These are phyloP conservation scores for Machaerirhynchus nigripectus DNA, from an alignment of 2,113 vertebrate genomes.

Conservation along the genomic window DNA sequence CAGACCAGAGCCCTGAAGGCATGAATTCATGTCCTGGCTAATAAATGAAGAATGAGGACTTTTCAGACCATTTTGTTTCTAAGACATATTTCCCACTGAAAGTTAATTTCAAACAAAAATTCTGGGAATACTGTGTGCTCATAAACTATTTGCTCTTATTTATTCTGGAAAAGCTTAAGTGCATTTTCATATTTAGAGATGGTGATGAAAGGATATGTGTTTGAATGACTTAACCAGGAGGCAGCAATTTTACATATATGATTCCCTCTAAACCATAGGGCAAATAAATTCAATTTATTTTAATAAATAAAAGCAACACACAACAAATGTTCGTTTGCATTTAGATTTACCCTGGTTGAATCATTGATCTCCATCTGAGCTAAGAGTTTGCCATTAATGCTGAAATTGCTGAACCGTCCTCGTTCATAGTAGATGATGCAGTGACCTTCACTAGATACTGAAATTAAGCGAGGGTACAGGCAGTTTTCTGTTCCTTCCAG, in stretches of 20 bases:
- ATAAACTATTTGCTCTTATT: background rate
- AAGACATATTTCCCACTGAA: background rate
- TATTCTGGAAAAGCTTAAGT: background rate
- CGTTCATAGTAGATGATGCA: conserved; percentile 97
- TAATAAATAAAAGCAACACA: background rate
- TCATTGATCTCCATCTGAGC: conserved; percentile 98
- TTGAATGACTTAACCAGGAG: background rate
- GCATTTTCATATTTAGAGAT: background rate
- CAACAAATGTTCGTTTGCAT: background rate
- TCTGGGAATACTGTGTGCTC: background rate
- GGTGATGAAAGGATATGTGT: background rate
- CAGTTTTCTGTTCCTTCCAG: conserved; percentile 93
- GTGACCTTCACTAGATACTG: conserved; percentile 97
- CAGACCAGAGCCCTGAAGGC: conserved; percentile 6
- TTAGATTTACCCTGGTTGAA: conserved; percentile 85
- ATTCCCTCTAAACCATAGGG: background rate
- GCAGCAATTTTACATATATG: background rate
- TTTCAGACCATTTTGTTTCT: conserved; percentile 12
- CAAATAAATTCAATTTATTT: background rate
- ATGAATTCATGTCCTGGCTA: conserved; percentile 2
- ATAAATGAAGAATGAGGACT: conserved; percentile 13
- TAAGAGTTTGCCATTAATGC: conserved; percentile 96
- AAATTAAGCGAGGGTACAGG: conserved; percentile 88
- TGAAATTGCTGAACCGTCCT: conserved; percentile 96
- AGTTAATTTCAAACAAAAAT: background rate